phyloP scores from a whole-genome alignment of 92 coral and sea anemone species.

The Virgularia gustaviana region DNA sequence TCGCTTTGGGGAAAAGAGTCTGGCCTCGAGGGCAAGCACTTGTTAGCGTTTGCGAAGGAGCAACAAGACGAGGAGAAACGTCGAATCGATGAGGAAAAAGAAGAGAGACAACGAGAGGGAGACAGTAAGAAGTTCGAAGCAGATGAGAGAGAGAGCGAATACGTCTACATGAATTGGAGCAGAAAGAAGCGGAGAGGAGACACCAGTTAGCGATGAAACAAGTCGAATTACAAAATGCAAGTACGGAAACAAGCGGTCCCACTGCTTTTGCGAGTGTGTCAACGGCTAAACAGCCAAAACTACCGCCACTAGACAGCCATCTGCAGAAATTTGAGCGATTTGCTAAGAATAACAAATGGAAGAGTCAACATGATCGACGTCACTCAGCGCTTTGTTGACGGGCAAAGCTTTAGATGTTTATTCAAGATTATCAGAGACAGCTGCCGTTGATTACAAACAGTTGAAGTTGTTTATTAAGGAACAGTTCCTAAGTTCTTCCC shows the following conservation, averaged over 20 bases:
- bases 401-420: constrained; percentile 34
- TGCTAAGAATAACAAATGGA: constrained; percentile 50
- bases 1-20: too few species aligned
- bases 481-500: constrained; percentile 50
- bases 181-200: constrained; percentile 22
- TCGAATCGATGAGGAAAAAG: not conserved
- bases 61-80: constrained; percentile 23
- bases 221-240: constrained; percentile 7
- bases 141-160: constrained; percentile 30
- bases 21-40: constrained; percentile 42
- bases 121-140: not conserved
- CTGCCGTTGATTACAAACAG: constrained; percentile 21
- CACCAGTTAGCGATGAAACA: constrained; percentile 36
- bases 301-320: constrained; percentile 53
- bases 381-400: constrained; percentile 21
- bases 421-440: constrained; percentile 37
- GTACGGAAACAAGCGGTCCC: not conserved
- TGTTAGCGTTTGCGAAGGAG: constrained; percentile 21
- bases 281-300: constrained; percentile 46
- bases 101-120: constrained; percentile 7
- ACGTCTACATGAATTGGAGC: constrained; percentile 17
- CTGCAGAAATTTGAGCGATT: constrained; percentile 55
- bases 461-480: constrained; percentile 48
- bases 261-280: not conserved
- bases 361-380: constrained; percentile 19